These are phyloP conservation scores for Struthio camelus DNA, from an alignment of 2,113 vertebrate genomes.

Conservation along the genomic window DNA sequence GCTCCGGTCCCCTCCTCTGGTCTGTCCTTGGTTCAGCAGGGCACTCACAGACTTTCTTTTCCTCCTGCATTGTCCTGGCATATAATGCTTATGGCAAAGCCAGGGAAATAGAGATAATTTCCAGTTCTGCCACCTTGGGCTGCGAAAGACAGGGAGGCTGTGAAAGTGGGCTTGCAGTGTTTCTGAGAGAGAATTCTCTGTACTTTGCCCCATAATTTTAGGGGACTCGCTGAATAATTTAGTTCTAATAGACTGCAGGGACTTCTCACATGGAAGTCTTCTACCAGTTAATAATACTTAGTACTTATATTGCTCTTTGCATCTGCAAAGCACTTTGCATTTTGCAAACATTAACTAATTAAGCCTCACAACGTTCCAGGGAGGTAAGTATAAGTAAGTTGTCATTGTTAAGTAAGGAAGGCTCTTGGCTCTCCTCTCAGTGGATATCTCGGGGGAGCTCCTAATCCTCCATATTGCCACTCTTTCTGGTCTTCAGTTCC, in stretches of 20 bases:
- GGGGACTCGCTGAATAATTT: neutral
- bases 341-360: conserved; percentile 66
- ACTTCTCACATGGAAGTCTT: neutral
- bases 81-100: neutral
- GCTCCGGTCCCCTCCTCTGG: accelerated
- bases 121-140: neutral
- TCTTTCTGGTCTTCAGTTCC: neutral
- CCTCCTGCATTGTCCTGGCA: neutral
- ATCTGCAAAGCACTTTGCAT: conserved; percentile 56
- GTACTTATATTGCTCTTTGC: neutral
- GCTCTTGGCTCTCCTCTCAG: conserved; percentile 4
- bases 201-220: neutral
- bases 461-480: neutral
- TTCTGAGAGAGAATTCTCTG: neutral
- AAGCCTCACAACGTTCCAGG: conserved; percentile 43
- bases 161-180: neutral
- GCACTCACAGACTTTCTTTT: neutral
- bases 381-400: conserved; percentile 46
- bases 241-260: neutral
- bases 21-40: too few relatives aligned
- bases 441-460: neutral
- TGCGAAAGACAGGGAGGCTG: neutral
- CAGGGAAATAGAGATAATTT: neutral
- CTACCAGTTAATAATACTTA: conserved; percentile 49
- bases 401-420: conserved; percentile 44